Conservation (phyloP, 1,140 invertebrate species). For the Lasioglossum baleicum region DNA sequence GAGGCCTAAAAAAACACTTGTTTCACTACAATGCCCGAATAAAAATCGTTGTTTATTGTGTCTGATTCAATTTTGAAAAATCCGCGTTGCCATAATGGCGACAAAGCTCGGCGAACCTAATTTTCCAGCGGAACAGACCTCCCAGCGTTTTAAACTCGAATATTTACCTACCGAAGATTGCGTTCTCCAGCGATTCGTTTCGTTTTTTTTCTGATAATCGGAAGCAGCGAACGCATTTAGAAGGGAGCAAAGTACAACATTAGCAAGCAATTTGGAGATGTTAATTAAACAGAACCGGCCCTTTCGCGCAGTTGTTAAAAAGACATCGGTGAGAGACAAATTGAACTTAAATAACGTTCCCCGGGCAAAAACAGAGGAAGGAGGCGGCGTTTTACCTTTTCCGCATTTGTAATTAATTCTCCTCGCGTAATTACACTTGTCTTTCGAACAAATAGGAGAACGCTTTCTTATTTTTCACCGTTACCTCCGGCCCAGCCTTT, state of each 20-base stretch:
- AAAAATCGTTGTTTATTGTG: too few relatives aligned
- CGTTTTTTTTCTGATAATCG: too few relatives aligned
- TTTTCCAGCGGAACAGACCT: too few relatives aligned
- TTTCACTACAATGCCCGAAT: too few relatives aligned
- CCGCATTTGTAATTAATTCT: conserved; percentile 25
- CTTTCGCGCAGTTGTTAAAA: not conserved
- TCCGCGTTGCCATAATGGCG: too few relatives aligned
- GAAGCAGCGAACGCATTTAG: not conserved
- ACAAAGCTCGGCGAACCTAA: too few relatives aligned
- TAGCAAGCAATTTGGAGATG: not conserved
- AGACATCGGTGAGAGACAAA: not conserved
- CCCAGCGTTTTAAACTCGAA: too few relatives aligned
- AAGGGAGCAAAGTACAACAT: not conserved
- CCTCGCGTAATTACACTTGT: conserved; percentile 31
- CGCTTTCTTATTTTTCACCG: conserved; percentile 8
- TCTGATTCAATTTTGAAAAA: too few relatives aligned
- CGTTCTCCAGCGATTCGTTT: too few relatives aligned
- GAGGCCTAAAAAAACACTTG: too few relatives aligned
- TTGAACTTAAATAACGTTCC: conserved; percentile 18
- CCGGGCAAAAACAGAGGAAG: not conserved
- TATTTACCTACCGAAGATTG: too few relatives aligned
- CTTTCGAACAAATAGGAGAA: conserved; percentile 24
- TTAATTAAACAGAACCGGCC: not conserved
- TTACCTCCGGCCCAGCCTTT: conserved; percentile 1
- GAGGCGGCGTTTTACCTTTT: not conserved